These are phyloP conservation scores for Apodemia hepburni DNA, from an alignment of 2,888 invertebrate genomes.

Conservation along the genomic window DNA sequence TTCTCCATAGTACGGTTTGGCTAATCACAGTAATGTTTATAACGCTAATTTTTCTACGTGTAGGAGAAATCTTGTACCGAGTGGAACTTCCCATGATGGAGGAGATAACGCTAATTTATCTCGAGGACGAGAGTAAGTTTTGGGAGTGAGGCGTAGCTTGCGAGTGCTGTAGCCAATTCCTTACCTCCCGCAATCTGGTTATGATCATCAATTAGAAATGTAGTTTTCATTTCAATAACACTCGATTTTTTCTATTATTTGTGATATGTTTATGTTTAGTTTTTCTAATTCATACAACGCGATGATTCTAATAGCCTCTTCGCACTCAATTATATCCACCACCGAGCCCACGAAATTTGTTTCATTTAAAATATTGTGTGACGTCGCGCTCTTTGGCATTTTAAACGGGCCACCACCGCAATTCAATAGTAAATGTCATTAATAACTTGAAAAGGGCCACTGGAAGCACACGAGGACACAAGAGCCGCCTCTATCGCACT, in stretches of 20 bases:
- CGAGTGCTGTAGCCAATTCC: constrained; percentile 82
- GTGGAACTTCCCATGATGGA: constrained; percentile 96
- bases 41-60: constrained; percentile 81
- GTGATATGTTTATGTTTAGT: constrained; percentile 69
- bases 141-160: constrained; percentile 83
- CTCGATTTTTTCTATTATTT: constrained; percentile 67
- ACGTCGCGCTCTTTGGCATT: constrained; percentile 40
- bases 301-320: constrained; percentile 68
- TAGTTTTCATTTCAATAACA: constrained; percentile 80
- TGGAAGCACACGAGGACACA: constrained; percentile 74
- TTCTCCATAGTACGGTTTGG: constrained; percentile 42
- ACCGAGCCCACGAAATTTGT: constrained; percentile 59
- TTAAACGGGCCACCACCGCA: constrained; percentile 33
- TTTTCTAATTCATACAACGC: constrained; percentile 67
- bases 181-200: constrained; percentile 81
- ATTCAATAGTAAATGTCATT: constrained; percentile 30
- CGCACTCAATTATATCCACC: constrained; percentile 63
- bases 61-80: constrained; percentile 95
- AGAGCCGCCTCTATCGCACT: constrained; percentile 50
- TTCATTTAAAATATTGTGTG: constrained; percentile 50
- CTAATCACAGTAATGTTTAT: constrained; percentile 58
- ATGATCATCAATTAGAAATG: constrained; percentile 80
- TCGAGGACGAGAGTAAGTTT: constrained; percentile 91
- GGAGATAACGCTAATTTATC: constrained; percentile 96
- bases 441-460: constrained; percentile 48